Evolutionary conservation across 2,888 invertebrate species (phyloP).

Genomic region (Axea sp.): DNA sequence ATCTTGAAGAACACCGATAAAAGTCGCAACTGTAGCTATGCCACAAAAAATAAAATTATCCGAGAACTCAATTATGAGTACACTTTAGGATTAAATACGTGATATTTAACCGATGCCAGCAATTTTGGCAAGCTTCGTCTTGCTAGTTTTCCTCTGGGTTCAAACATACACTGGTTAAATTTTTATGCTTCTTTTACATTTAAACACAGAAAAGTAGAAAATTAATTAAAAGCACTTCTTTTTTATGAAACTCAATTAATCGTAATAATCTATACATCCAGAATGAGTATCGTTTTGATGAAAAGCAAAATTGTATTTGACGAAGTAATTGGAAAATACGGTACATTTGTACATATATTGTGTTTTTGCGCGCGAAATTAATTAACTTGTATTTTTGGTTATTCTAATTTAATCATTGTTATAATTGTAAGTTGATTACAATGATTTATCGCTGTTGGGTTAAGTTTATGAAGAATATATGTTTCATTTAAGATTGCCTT

Average conservation of each 20-base stretch:
- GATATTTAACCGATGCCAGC: constrained; percentile 7
- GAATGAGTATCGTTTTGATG: background rate
- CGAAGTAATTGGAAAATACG: constrained; percentile 1
- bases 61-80: constrained; percentile 16
- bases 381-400: background rate
- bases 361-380: background rate
- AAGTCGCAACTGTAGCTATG: constrained; percentile 1
- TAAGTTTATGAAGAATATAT: too few species aligned
- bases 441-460: too few species aligned
- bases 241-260: background rate
- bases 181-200: too few species aligned
- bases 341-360: background rate
- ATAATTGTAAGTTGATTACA: too few species aligned
- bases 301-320: constrained; percentile 2
- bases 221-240: background rate
- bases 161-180: constrained; percentile 11
- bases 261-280: background rate
- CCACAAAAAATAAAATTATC: constrained; percentile 13
- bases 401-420: background rate
- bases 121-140: constrained; percentile 30
- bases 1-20: background rate
- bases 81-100: constrained; percentile 19
- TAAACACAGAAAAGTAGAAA: too few species aligned
- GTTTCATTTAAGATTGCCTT: too few species aligned
- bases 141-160: constrained; percentile 13